phyloP scores from a whole-genome alignment of 2,888 invertebrate genomes.

The Mythimna lalbum region DNA sequence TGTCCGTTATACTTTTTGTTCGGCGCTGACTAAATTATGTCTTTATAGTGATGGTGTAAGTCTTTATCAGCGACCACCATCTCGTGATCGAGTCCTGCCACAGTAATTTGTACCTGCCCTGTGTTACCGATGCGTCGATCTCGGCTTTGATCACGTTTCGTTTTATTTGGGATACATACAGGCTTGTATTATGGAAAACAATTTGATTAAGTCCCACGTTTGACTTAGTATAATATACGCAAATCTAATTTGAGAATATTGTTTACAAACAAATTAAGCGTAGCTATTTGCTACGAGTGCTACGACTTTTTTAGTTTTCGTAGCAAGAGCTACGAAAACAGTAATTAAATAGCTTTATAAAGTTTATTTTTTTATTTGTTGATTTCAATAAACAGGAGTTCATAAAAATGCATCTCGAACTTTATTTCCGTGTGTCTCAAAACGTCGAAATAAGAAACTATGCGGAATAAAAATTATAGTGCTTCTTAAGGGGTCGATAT shows the following conservation, averaged over 20 bases:
- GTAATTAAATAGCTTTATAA: background rate
- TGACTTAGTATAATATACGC: background rate
- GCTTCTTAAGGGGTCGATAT: constrained; percentile 72
- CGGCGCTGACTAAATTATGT: constrained; percentile 88
- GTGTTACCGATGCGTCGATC: constrained; percentile 79
- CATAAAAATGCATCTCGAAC: background rate
- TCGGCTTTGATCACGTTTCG: constrained; percentile 65
- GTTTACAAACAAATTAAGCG: constrained; percentile 23
- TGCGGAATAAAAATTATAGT: constrained; percentile 74
- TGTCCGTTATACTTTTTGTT: constrained; percentile 80
- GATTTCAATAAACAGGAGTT: no score
- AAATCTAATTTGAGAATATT: background rate
- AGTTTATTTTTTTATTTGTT: no score
- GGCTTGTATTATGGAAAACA: constrained; percentile 9
- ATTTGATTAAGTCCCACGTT: background rate
- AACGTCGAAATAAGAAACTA: constrained; percentile 60
- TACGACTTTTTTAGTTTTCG: constrained; percentile 31
- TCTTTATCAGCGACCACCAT: constrained; percentile 84
- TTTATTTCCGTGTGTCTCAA: constrained; percentile 56
- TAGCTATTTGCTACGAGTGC: constrained; percentile 36
- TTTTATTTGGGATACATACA: constrained; percentile 53
- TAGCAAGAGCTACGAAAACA: constrained; percentile 33
- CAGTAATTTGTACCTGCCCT: constrained; percentile 88
- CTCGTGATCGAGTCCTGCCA: constrained; percentile 83
- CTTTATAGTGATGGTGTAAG: constrained; percentile 85